These are phyloP conservation scores for Plotosus lineatus DNA, from an alignment of 2,113 vertebrate genomes.

Conservation along the genomic window DNA sequence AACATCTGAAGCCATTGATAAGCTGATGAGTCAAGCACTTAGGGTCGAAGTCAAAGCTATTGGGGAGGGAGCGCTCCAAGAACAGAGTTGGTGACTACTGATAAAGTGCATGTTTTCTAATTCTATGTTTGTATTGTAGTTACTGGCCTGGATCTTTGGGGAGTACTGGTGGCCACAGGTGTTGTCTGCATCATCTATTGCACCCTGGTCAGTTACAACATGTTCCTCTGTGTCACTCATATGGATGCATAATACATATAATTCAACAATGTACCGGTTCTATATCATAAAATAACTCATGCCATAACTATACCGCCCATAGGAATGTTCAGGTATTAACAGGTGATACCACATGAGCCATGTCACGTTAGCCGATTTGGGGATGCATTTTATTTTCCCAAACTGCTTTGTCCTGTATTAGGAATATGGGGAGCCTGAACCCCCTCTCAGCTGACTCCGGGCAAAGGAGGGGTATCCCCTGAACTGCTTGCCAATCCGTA, in stretches of 20 bases:
- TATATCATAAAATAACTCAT: too few relatives aligned
- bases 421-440: too few relatives aligned
- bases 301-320: too few relatives aligned
- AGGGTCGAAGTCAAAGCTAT: too few relatives aligned
- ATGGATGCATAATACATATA: background rate
- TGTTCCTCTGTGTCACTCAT: background rate
- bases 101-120: background rate
- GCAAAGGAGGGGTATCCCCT: too few relatives aligned
- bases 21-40: too few relatives aligned
- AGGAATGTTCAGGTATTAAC: background rate
- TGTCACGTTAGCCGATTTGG: background rate
- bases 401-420: too few relatives aligned
- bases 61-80: too few relatives aligned
- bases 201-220: constrained; percentile 71
- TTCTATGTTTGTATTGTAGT: constrained; percentile 59
- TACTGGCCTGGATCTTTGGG: constrained; percentile 78
- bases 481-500: too few relatives aligned
- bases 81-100: too few relatives aligned
- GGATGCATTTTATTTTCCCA: background rate
- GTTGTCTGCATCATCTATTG: constrained; percentile 79
- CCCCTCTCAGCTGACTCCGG: too few relatives aligned
- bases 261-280: background rate
- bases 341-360: background rate
- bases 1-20: too few relatives aligned
- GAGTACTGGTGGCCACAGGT: constrained; percentile 77